These are phyloP conservation scores for Lucifuga dentata DNA, from an alignment of 2,113 vertebrate genomes.

Conservation along the genomic window DNA sequence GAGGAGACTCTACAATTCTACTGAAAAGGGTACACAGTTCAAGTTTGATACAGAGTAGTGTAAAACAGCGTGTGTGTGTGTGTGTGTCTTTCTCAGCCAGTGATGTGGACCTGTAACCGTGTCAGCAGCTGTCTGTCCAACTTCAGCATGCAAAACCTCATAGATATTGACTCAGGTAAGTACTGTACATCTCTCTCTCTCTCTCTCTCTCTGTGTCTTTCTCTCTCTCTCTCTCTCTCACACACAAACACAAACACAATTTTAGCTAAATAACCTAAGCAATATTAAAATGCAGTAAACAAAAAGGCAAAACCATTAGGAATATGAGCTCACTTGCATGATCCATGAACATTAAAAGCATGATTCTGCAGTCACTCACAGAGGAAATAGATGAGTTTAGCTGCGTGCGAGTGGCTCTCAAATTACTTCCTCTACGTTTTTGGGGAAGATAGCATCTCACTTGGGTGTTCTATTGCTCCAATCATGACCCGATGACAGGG, in stretches of 20 bases:
- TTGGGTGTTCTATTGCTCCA: constrained; percentile 43
- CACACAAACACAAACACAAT: neutral
- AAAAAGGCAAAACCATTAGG: neutral
- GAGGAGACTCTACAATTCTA: neutral
- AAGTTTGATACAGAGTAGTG: no score
- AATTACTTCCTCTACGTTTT: constrained; percentile 79
- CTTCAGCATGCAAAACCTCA: constrained; percentile 68
- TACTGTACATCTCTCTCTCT: no score
- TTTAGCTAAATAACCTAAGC: neutral
- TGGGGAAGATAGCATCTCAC: constrained; percentile 73
- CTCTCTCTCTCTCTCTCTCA: neutral
- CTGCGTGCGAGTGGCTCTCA: constrained; percentile 51
- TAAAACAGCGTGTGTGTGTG: constrained; percentile 7
- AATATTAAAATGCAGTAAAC: neutral
- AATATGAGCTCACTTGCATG: no score
- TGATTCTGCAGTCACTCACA: constrained; percentile 24
- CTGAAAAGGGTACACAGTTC: no score
- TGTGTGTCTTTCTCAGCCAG: constrained; percentile 66
- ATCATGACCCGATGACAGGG: neutral
- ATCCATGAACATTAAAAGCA: no score
- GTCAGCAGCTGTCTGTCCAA: constrained; percentile 79
- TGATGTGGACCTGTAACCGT: constrained; percentile 72
- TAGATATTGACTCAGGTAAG: constrained; percentile 75
- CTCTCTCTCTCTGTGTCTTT: no score
- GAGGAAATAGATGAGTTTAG: constrained; percentile 80